Evolutionary conservation across 2,797 vertebrate genomes (phyloP).

Genomic region (Acipenser transmontanus): DNA sequence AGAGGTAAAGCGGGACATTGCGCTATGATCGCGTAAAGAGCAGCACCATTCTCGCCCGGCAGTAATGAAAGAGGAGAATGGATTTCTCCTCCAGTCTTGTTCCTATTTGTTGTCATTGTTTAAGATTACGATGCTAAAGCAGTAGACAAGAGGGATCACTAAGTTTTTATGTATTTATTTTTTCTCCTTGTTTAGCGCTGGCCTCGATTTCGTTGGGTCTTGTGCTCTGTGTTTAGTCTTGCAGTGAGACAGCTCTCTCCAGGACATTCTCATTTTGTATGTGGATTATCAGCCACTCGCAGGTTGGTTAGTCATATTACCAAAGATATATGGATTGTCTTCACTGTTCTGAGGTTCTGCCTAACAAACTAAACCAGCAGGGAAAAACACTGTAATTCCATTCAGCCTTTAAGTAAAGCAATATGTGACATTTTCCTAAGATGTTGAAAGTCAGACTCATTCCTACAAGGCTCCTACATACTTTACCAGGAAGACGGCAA

Average conservation of each 20-base stretch:
- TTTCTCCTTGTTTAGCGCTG: conserved; percentile 17
- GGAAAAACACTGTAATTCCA: conserved; percentile 27
- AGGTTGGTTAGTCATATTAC: conserved; percentile 48
- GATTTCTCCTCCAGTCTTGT: no score
- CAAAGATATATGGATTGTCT: conserved; percentile 47
- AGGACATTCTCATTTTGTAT: no score
- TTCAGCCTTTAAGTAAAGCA: conserved; percentile 23
- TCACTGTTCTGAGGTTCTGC: conserved; percentile 34
- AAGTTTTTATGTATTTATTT: neutral
- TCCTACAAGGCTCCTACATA: conserved; percentile 18
- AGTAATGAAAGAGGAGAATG: no score
- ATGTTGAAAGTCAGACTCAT: conserved; percentile 27
- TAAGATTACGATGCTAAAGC: conserved; percentile 9
- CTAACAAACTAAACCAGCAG: conserved; percentile 40
- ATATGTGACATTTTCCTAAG: conserved; percentile 14
- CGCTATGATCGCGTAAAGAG: no score
- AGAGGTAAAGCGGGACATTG: no score
- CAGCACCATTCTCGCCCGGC: no score
- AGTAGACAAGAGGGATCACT: conserved; percentile 9
- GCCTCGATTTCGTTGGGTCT: conserved; percentile 17
- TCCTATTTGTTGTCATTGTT: conserved; percentile 5
- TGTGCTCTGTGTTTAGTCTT: no score
- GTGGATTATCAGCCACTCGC: no score
- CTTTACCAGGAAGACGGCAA: conserved; percentile 15
- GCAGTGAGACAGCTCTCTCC: no score